Percentiles rank a stretch among this genome's conserved stretches.
phyloP scores from a whole-genome alignment of 2,888 invertebrate genomes.

The Apoda limacodes region DNA sequence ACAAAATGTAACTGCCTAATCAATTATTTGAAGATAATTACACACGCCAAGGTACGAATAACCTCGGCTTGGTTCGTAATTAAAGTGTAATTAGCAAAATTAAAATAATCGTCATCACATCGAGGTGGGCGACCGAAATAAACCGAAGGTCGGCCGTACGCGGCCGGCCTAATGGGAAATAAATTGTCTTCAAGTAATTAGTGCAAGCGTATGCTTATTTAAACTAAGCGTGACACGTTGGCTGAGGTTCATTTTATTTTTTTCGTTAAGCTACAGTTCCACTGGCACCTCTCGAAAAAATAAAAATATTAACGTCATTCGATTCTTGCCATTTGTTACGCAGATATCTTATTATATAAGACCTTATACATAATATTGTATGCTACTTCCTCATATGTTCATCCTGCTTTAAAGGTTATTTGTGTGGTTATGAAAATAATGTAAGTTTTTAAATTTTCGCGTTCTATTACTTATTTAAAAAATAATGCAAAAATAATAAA shows the following conservation, averaged over 20 bases:
- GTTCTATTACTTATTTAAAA: too few relatives aligned
- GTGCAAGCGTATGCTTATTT: slow-evolving; percentile 43
- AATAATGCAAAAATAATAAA: too few relatives aligned
- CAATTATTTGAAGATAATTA: too few relatives aligned
- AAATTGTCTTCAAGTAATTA: slow-evolving; percentile 66
- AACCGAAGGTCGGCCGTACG: slow-evolving; percentile 40
- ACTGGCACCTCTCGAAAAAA: slow-evolving; percentile 5
- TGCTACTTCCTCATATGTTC: too few relatives aligned
- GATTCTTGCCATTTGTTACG: too few relatives aligned
- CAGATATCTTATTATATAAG: too few relatives aligned
- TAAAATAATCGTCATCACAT: slow-evolving; percentile 53
- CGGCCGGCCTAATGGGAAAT: slow-evolving; percentile 54
- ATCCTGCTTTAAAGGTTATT: too few relatives aligned
- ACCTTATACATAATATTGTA: too few relatives aligned
- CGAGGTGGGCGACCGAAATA: slow-evolving; percentile 55
- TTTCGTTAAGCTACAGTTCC: slow-evolving; percentile 29
- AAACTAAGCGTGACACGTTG: slow-evolving; percentile 51
- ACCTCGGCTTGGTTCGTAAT: slow-evolving; percentile 33
- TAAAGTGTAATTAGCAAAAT: slow-evolving; percentile 67
- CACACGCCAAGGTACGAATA: slow-evolving; percentile 4
- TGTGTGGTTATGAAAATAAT: too few relatives aligned
- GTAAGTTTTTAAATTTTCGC: too few relatives aligned
- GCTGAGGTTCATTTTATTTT: slow-evolving; percentile 29
- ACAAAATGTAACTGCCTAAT: too few relatives aligned
- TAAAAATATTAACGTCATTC: too few relatives aligned